Evolutionary conservation across 2,797 vertebrate genomes (phyloP), one percentile per base, ranked within the genome.

Genomic region (Bradypodion pumilum): DNA sequence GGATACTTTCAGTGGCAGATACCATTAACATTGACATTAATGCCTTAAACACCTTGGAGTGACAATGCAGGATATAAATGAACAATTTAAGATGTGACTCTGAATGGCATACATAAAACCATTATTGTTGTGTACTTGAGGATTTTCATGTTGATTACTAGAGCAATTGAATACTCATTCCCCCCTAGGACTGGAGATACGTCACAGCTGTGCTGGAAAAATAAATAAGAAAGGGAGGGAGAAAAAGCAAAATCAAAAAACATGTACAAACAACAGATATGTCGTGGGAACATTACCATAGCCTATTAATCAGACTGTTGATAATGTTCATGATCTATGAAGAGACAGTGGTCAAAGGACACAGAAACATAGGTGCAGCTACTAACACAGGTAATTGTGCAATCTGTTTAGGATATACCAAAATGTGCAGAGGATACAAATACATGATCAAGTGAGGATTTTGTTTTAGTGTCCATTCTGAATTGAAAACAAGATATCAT

Each of bases 91-190:
- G n/a, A n/a, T 27, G 2, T 87, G 63, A 1, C 74, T 35, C 40
- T 85, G 46, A 78, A 35, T 4, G 27, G 27, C 40, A 25, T 23
- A 60, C 15, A 46, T 23, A 56, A 19, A 23, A 23, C 37, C 27
- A 32, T 35, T 72, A 42, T n/a, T 60, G 88, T 69, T 73, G 89
- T 77, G 84, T 32, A 46, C 29, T 72, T 87, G 9, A 40, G 60
- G 89, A 13, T 59, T 86, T 91, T 35, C 73, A 72, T 3, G 44
- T 27, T 70, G 29, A 56, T 49, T 60, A 80, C 29, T 7, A n/a
- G 13, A n/a, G 46, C 2, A 60, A 80, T 85, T 6, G 19, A 87
- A 25, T 4, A 32, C n/a, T n/a, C 5, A 62, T 4, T 9, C 52
- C 46, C 35, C 15, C 13, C 44, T 44, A 32, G 9, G 32, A 49